phyloP scores from a whole-genome alignment of 2,113 vertebrate species.

The Osmerus eperlanus region DNA sequence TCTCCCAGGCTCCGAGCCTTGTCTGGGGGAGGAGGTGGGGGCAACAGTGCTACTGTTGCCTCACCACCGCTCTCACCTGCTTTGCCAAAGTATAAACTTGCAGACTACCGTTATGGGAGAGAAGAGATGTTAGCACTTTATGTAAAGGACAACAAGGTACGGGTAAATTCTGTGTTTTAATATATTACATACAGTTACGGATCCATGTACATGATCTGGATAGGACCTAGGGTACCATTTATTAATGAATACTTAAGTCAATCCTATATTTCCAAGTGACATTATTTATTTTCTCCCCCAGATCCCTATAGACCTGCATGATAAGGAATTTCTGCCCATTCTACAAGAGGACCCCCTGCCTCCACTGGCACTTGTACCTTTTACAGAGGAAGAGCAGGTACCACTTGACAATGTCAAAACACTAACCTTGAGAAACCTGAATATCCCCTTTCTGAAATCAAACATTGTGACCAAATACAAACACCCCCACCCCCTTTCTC shows the following conservation, averaged over 20 bases:
- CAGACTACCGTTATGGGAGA: constrained; percentile 97
- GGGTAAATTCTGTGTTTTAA: constrained; percentile 13
- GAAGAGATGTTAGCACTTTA: constrained; percentile 99
- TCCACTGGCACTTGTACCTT: constrained; percentile 94
- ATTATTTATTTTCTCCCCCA: constrained; percentile 44
- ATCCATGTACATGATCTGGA: not conserved
- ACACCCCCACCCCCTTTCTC: constrained; percentile 22
- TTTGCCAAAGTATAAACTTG: constrained; percentile 98
- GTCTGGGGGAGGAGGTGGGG: constrained; percentile 82
- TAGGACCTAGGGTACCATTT: not conserved
- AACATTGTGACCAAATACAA: not conserved
- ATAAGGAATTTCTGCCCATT: constrained; percentile 98
- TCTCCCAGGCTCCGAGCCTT: constrained; percentile 89
- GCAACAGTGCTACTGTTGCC: constrained; percentile 72
- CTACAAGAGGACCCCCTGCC: constrained; percentile 96
- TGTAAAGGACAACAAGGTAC: constrained; percentile 97
- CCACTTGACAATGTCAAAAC: too few species aligned
- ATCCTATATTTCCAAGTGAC: not conserved
- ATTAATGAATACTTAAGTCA: not conserved
- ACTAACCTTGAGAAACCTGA: too few species aligned
- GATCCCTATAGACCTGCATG: constrained; percentile 95
- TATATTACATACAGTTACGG: not conserved
- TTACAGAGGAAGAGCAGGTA: constrained; percentile 99
- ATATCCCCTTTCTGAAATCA: too few species aligned
- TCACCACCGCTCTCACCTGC: constrained; percentile 96